Evolutionary conservation across 23 tunicate genomes (phyloP).

Genomic region (Pegea sp.): DNA sequence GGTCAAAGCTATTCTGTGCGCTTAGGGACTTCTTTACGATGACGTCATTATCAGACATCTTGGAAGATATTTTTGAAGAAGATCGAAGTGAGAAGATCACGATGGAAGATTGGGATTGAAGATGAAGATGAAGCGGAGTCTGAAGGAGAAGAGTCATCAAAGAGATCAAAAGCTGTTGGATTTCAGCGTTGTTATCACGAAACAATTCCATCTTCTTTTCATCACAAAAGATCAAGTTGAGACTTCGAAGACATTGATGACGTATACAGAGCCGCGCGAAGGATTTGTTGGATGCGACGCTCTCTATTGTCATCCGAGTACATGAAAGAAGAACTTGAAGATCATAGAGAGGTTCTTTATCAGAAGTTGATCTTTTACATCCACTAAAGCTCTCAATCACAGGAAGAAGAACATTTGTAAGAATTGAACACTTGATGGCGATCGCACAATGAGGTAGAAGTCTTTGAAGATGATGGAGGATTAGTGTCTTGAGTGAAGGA

Average conservation of each 20-base stretch:
- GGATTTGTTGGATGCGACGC: no score
- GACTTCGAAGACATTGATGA: not conserved
- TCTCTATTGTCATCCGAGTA: not conserved
- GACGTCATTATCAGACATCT: not conserved
- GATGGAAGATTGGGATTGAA: not conserved
- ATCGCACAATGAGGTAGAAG: not conserved
- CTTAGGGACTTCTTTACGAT: slow-evolving; percentile 4
- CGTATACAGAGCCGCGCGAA: not conserved
- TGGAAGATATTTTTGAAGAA: not conserved
- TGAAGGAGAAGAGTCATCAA: not conserved
- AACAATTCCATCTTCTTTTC: not conserved
- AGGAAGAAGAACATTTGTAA: not conserved
- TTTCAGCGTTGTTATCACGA: no score
- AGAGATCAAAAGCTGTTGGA: not conserved
- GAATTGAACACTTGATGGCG: not conserved
- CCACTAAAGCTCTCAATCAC: not conserved
- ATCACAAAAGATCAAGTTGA: not conserved
- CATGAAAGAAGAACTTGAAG: not conserved
- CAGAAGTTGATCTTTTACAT: not conserved
- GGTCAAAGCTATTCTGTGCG: slow-evolving; percentile 2
- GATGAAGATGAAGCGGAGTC: not conserved
- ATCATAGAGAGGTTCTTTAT: not conserved
- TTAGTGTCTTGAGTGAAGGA: not conserved
- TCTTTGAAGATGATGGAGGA: not conserved
- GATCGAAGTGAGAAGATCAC: not conserved